These are phyloP conservation scores for Agrotis puta DNA, from an alignment of 2,888 invertebrate genomes.

Conservation along the genomic window DNA sequence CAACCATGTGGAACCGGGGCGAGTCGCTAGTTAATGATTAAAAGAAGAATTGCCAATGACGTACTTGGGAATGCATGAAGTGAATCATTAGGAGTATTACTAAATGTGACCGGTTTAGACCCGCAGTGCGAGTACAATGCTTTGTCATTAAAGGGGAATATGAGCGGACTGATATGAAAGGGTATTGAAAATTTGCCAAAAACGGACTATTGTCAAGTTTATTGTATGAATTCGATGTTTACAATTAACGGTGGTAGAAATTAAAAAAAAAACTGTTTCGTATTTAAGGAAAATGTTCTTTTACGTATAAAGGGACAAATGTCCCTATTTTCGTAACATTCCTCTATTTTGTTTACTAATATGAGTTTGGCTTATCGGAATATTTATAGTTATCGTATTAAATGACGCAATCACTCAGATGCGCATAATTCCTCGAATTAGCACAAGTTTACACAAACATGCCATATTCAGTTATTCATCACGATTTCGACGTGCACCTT, in stretches of 20 bases:
- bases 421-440: conserved; percentile 36
- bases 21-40: no score
- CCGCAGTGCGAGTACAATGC: conserved; percentile 16
- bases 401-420: conserved; percentile 38
- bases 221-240: conserved; percentile 1
- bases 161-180: conserved; percentile 1
- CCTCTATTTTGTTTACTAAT: neutral
- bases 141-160: conserved; percentile 6
- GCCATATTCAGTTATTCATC: conserved; percentile 19
- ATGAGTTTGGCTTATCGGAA: conserved; percentile 34
- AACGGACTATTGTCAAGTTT: neutral
- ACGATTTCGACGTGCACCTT: conserved; percentile 23
- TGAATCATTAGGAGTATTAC: no score
- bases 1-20: no score
- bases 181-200: conserved; percentile 23
- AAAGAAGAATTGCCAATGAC: no score
- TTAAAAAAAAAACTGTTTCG: neutral
- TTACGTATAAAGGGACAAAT: no score
- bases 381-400: conserved; percentile 33
- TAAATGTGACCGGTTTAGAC: no score
- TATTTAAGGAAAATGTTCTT: neutral
- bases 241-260: neutral
- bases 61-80: no score
- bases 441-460: conserved; percentile 8
- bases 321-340: neutral